These are phyloP conservation scores for Agrilus cyanescens DNA, from an alignment of 2,888 invertebrate genomes.

Conservation along the genomic window DNA sequence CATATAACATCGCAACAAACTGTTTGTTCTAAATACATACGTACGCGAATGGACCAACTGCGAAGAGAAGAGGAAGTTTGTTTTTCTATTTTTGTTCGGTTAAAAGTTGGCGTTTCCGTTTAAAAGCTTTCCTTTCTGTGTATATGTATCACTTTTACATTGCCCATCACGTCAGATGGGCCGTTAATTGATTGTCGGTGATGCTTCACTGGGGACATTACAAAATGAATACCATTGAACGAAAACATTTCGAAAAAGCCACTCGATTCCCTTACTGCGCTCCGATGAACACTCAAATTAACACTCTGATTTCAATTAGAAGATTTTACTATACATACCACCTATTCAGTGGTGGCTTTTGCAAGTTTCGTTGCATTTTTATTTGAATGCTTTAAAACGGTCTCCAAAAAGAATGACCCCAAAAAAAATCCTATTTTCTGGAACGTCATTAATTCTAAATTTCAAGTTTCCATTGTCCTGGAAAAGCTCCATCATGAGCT, in stretches of 20 bases:
- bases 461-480: too few species aligned
- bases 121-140: slow-evolving; percentile 15
- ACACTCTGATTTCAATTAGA: too few species aligned
- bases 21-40: not conserved
- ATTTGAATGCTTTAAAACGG: not conserved
- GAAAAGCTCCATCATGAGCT: too few species aligned
- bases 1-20: slow-evolving; percentile 2
- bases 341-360: too few species aligned
- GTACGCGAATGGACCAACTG: not conserved
- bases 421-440: too few species aligned
- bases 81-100: slow-evolving; percentile 25
- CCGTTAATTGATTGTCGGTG: slow-evolving; percentile 23
- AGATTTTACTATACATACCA: too few species aligned
- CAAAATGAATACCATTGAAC: too few species aligned
- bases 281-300: too few species aligned
- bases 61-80: slow-evolving; percentile 9
- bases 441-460: too few species aligned
- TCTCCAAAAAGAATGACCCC: too few species aligned
- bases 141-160: slow-evolving; percentile 21
- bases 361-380: not conserved
- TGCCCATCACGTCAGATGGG: slow-evolving; percentile 18
- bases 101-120: slow-evolving; percentile 30
- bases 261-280: too few species aligned
- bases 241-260: too few species aligned
- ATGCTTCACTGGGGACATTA: slow-evolving; percentile 21